A percentile compares a stretch with the other conserved stretches of the same genome.
Conservation (phyloP, 1,140 invertebrate genomes). For the Plodia interpunctella region DNA sequence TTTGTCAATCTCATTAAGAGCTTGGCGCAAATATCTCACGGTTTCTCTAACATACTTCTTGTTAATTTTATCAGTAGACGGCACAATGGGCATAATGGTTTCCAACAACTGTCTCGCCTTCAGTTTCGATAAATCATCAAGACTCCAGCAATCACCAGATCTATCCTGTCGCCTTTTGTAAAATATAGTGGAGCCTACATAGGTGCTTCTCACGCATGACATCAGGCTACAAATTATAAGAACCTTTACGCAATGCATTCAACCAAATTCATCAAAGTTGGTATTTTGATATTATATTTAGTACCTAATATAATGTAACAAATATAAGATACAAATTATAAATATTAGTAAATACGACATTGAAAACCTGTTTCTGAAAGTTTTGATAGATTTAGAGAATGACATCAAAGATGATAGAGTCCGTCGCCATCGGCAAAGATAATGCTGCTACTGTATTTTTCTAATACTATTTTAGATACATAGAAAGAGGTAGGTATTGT, state of each 20-base stretch:
- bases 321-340: conserved; percentile 24
- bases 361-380: background rate
- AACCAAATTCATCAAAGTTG: background rate
- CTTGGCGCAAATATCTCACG: conserved; percentile 75
- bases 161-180: conserved; percentile 32
- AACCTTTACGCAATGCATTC: background rate
- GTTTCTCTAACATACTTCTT: conserved; percentile 59
- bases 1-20: conserved; percentile 67
- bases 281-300: background rate
- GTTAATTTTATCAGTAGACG: conserved; percentile 58
- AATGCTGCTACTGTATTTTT: no score
- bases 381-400: conserved; percentile 18
- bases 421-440: background rate
- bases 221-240: background rate
- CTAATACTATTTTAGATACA: no score
- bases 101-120: conserved; percentile 67
- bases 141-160: conserved; percentile 68
- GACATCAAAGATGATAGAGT: conserved; percentile 24
- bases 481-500: no score
- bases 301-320: background rate
- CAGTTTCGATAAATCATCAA: conserved; percentile 66
- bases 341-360: conserved; percentile 33
- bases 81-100: conserved; percentile 49
- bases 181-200: conserved; percentile 64
- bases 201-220: conserved; percentile 24